phyloP scores from a whole-genome alignment of 1,140 invertebrate species.

The Triops cancriformis region DNA sequence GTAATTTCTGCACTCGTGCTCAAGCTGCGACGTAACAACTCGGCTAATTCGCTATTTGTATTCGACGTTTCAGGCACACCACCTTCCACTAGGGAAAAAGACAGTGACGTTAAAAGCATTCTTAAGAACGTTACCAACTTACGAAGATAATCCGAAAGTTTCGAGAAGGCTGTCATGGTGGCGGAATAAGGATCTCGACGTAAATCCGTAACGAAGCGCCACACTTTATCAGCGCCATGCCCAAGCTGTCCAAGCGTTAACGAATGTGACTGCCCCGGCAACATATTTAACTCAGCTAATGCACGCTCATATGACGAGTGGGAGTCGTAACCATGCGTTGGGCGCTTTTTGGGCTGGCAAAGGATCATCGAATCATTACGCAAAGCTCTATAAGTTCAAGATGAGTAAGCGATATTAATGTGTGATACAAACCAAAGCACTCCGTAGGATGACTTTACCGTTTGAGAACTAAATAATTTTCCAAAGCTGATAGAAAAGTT shows the following conservation, averaged over 20 bases:
- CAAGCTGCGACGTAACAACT: slow-evolving; percentile 37
- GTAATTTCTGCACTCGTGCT: not conserved
- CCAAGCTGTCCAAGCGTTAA: slow-evolving; percentile 23
- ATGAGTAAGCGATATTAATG: slow-evolving; percentile 16
- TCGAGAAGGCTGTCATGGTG: slow-evolving; percentile 70
- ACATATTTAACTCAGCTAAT: slow-evolving; percentile 73
- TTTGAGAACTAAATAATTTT: slow-evolving; percentile 41
- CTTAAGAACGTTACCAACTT: slow-evolving; percentile 36
- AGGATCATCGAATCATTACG: slow-evolving; percentile 27
- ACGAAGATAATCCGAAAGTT: slow-evolving; percentile 58
- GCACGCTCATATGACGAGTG: slow-evolving; percentile 41
- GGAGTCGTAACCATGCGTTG: slow-evolving; percentile 20
- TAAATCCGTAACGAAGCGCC: slow-evolving; percentile 61
- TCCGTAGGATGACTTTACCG: slow-evolving; percentile 36
- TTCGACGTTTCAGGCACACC: slow-evolving; percentile 33
- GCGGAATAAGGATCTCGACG: slow-evolving; percentile 68
- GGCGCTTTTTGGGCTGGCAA: slow-evolving; percentile 12
- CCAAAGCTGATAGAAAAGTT: slow-evolving; percentile 54
- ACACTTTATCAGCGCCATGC: slow-evolving; percentile 51
- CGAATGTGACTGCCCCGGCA: slow-evolving; percentile 47
- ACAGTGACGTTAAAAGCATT: not conserved
- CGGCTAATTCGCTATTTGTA: slow-evolving; percentile 46
- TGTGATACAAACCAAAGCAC: slow-evolving; percentile 11
- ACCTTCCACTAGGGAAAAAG: slow-evolving; percentile 37
- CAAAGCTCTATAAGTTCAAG: slow-evolving; percentile 22